Base-by-base conservation (phyloP, 2,888 invertebrate species). In the Spisula solida region DNA sequence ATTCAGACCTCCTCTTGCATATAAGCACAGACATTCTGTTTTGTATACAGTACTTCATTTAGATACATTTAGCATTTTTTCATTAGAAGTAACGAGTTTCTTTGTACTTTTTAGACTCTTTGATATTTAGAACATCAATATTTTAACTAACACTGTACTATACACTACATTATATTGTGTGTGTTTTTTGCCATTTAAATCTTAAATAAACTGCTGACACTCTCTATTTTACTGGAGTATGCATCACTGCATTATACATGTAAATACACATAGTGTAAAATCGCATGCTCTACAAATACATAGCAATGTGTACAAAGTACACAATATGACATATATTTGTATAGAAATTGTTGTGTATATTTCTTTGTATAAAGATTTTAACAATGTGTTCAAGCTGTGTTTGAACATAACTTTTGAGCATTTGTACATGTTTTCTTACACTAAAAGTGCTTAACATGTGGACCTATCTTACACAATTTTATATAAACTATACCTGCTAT, bases 341-440 rank as follows among this genome's bases (percentile, higher is more conserved):
- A 85, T 56, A 79, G 56, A 85, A 25, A 85, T 78, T 83, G 56
- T 84, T 84, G 55, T 85, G 85, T 79, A 85, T 79, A 55, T 56
- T 84, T 84, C 47, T 78, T 56, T 85, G 85, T 85, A 85, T 78
- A 79, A 79, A 79, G 85, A 78, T 85, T 85, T 83, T 83, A 75
- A 75, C 29, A 70, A 78, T 20, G 25, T 79, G 80, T 79, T 47
- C 70, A 70, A 25, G 12, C 34, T 75, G 25, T 75, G 31, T 75
- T 34, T 75, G 75, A 75, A 75, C 75, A 5, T 31, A 75, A 75
- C 16, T 75, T 75, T 31, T 31, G 34, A 75, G 31, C 31, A 31
- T 75, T 8, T 75, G 25, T 75, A 34, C 75, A 75, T 34, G 34
- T 75, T 75, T 75, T 75, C 75, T 75, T 75, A 75, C 75, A 75